Evolutionary conservation across 2,797 vertebrate genomes (phyloP), one percentile per base, ranked within the genome.

Genomic region (Hippoglossus hippoglossus): DNA sequence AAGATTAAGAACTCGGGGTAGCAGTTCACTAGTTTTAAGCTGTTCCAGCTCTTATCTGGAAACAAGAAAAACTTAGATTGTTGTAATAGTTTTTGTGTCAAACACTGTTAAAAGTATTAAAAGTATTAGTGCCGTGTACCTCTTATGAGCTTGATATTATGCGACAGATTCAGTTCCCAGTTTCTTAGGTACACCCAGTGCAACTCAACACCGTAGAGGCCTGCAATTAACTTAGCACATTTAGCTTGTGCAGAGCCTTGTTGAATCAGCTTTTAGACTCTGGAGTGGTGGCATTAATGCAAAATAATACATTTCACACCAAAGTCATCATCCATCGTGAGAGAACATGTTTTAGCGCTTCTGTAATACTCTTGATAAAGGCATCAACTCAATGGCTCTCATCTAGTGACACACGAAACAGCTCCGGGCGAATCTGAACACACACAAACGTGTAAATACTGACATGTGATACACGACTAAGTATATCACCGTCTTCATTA

Each of bases 381-480:
- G 22, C 24, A 13, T 66, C 15, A 61, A 52, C 6, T 15, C 22
- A 67, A 73, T 22, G 39, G 22, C 56, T 36, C 10, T 63, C 22
- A 28, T 75, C 58, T 24, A 10, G n/a, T 15, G 44, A 61, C 59
- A 77, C 7, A 36, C 25, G 55, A 25, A 39, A 18, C 47, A 24
- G 8, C 36, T 55, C 22, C 49, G 47, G 26, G 53, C 41, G 25
- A 39, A 57, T 62, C 53, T 73, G 31, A 77, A 73, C 53, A 55
- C 44, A 56, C 51, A 44, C 28, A 49, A 71, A 63, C 67, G 31
- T 80, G 71, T 72, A 85, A 79, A 76, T 72, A 71, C 60, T 54
- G 63, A 77, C 52, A 73, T 62, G 36, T 64, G 67, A 80, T 73
- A 73, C 50, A 59, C 15, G 0, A 36, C 44, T 63, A 67, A 67